Base-by-base conservation (phyloP, 2,797 vertebrate species). In the Holocentrus rufus region DNA sequence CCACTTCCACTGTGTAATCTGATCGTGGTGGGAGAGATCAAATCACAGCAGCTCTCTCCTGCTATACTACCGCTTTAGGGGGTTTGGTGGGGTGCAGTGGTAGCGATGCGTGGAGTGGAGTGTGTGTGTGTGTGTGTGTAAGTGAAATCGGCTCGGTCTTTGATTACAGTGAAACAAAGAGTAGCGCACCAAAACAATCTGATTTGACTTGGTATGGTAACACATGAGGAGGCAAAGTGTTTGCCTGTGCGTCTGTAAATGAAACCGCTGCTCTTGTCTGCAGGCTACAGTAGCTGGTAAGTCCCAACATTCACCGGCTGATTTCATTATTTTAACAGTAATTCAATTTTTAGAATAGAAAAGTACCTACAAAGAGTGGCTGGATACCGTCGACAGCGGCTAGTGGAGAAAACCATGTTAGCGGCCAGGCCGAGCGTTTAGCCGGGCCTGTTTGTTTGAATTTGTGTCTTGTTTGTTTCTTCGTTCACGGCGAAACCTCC, bases 1-100 rank as follows among this genome's bases (percentile, higher is more conserved):
- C 80, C 88, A 91, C 89, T 89, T 90, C 77, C 56, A 81, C 80
- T 80, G 87, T 90, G 88, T 92, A 91, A 93, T 93, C 89, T 88
- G 90, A 92, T 87, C 81, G 86, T 88, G 85, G 87, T 79, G 82
- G 79, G 77, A 30, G 72, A 74, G 87, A 90, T 89, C 78, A 84
- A 83, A 88, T 86, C 82, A 81, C 73, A 72, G 72, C 58, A 65
- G 77, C 18, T 69, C 68, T 72, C 74, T 77, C 72, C 77, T 63
- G 71, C 72, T 27, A 27, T 27, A 27, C 25, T 54, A 22, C 46
- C 68, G 76, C 76, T 79, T 30, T 20, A 18, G 55, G 39, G 55
- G 55, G 57, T 30, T 71, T 77, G 73, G 69, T 46, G 20, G n/a
- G 55, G 30, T 14, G 20, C 6, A 7, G 76, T 67, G 59, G 83